These are phyloP conservation scores for Aleiodes sp. DNA, from an alignment of 1,140 invertebrate genomes.

Conservation along the genomic window DNA sequence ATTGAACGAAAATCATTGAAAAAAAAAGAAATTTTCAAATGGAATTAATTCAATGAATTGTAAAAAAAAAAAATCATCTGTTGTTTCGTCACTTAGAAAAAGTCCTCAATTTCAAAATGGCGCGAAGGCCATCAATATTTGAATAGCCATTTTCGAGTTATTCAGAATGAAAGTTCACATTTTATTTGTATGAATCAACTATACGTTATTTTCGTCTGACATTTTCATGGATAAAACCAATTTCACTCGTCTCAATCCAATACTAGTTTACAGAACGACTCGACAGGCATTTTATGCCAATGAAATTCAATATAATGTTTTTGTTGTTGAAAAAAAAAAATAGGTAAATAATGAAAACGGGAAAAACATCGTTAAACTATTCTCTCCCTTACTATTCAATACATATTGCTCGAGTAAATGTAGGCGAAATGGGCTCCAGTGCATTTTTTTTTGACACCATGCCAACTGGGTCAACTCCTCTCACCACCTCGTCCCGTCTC, in stretches of 20 bases:
- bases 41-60: neutral
- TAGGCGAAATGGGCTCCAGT: neutral
- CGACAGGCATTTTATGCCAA: no score
- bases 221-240: neutral
- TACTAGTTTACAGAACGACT: no score
- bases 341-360: no score
- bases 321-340: no score
- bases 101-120: neutral
- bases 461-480: constrained; percentile 20
- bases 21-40: no score
- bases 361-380: no score
- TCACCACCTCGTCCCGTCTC: neutral
- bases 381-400: no score
- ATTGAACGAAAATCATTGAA: no score
- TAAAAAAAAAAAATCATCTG: neutral
- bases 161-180: neutral
- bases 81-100: neutral
- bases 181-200: neutral
- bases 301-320: neutral
- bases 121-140: no score
- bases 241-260: neutral
- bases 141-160: no score
- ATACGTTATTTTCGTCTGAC: neutral
- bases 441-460: neutral
- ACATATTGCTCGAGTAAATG: neutral